Evolutionary conservation across 2,797 vertebrate genomes (phyloP).

Genomic region (Enteromius thamalakanensis): DNA sequence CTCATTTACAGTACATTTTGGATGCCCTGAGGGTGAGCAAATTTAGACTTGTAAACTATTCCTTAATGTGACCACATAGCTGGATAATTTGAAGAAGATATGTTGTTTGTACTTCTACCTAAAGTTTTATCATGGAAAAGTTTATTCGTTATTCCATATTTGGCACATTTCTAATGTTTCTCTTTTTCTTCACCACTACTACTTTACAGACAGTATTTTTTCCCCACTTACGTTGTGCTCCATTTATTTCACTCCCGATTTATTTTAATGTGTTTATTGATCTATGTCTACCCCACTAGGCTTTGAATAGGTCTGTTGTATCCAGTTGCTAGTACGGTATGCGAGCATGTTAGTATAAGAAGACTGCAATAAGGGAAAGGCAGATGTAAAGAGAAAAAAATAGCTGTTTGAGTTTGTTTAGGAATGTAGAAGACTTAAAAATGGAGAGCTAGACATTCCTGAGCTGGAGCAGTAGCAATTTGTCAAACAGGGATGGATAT

Average conservation of each 20-base stretch:
- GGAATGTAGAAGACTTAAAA: slow-evolving; percentile 33
- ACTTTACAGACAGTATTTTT: not conserved
- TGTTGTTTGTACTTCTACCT: not conserved
- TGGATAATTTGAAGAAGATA: not conserved
- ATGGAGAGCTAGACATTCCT: slow-evolving; percentile 44
- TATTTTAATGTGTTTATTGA: slow-evolving; percentile 1
- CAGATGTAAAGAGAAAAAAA: not conserved
- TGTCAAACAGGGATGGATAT: slow-evolving; percentile 8
- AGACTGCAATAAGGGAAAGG: not conserved
- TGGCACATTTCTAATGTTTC: not conserved
- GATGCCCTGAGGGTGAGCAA: not conserved
- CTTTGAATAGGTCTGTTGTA: slow-evolving; percentile 5
- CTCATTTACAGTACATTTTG: not conserved
- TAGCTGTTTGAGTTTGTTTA: slow-evolving; percentile 4
- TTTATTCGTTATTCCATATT: slow-evolving; percentile 3
- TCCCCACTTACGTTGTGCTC: not conserved
- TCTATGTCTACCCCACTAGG: not conserved
- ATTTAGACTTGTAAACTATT: not conserved
- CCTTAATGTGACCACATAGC: no score
- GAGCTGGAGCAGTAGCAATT: slow-evolving; percentile 23
- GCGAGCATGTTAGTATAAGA: not conserved
- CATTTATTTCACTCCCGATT: not conserved
- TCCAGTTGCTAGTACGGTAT: not conserved
- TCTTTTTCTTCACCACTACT: not conserved
- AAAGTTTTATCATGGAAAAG: not conserved